Conservation (phyloP, 2,888 invertebrate species). For the Drosophila paracracens region DNA sequence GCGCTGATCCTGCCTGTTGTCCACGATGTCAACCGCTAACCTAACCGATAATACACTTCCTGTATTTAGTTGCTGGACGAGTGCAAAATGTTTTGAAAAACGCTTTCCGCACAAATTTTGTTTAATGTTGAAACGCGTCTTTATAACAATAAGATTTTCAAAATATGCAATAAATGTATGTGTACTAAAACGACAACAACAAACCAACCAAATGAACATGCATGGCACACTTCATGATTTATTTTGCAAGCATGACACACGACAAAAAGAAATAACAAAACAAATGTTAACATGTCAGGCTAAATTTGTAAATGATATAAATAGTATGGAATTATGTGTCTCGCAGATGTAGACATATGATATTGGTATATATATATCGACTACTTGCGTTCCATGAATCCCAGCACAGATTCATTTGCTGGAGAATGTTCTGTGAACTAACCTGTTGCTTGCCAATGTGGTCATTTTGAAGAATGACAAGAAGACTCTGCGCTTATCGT, state of each 20-base stretch:
- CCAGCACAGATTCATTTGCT: not conserved
- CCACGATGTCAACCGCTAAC: not conserved
- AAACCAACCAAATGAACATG: not conserved
- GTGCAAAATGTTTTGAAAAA: slow-evolving; percentile 4
- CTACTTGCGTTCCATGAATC: not conserved
- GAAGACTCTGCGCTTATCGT: not conserved
- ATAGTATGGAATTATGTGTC: not conserved
- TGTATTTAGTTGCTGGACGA: slow-evolving; percentile 2
- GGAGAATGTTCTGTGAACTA: not conserved
- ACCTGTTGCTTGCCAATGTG: not conserved
- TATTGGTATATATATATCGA: not conserved
- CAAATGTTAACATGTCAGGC: not conserved
- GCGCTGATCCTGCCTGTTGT: not conserved
- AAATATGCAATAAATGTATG: slow-evolving; percentile 16
- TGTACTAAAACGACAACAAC: slow-evolving; percentile 8
- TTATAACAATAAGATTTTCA: slow-evolving; percentile 31
- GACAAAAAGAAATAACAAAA: not conserved
- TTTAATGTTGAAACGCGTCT: slow-evolving; percentile 21
- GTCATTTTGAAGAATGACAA: not conserved
- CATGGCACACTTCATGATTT: slow-evolving; percentile 14
- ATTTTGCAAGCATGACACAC: not conserved
- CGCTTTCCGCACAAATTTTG: slow-evolving; percentile 31
- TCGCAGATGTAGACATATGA: not conserved
- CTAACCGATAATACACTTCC: slow-evolving; percentile 6
- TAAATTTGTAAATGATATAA: not conserved